These are phyloP conservation scores for Andrena bucephala DNA, from an alignment of 2,888 invertebrate species.

Conservation along the genomic window DNA sequence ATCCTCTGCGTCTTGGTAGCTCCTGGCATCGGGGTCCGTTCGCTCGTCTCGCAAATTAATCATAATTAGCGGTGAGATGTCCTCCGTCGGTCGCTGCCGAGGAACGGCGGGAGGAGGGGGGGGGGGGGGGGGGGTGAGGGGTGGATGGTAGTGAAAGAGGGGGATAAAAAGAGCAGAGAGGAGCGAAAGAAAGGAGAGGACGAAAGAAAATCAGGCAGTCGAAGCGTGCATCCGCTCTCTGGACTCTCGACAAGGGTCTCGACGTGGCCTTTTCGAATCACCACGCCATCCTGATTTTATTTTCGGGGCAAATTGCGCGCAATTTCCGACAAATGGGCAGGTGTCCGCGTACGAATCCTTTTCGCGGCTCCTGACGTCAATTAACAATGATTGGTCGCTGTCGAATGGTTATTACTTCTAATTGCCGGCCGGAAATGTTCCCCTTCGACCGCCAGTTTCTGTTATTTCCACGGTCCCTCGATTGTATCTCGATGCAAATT, in stretches of 20 bases:
- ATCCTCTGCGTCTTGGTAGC: conserved; percentile 63
- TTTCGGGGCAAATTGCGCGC: conserved; percentile 73
- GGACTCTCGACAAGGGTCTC: conserved; percentile 32
- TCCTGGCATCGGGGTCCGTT: conserved; percentile 70
- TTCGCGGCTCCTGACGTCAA: conserved; percentile 70
- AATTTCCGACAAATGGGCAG: conserved; percentile 74
- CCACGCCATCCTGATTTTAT: conserved; percentile 70
- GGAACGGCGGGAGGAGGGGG: background rate
- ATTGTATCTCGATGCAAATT: conserved; percentile 71
- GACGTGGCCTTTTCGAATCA: conserved; percentile 51
- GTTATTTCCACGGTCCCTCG: conserved; percentile 55
- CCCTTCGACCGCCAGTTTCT: conserved; percentile 46
- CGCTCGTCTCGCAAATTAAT: conserved; percentile 79
- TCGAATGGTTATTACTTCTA: conserved; percentile 72
- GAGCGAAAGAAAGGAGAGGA: conserved; percentile 39
- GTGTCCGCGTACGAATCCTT: conserved; percentile 66
- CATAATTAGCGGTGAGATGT: conserved; percentile 81
- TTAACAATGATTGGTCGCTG: conserved; percentile 76
- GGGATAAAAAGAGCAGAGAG: conserved; percentile 26
- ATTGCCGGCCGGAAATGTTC: conserved; percentile 68
- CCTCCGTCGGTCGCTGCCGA: conserved; percentile 70
- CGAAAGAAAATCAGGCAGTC: conserved; percentile 72
- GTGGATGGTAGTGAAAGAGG: background rate
- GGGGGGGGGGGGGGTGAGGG: background rate
- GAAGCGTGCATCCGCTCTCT: conserved; percentile 72